Percentiles rank a stretch among this genome's conserved stretches.
Conservation (phyloP, 2,888 invertebrate species). For the Eutolmus rufibarbis region DNA sequence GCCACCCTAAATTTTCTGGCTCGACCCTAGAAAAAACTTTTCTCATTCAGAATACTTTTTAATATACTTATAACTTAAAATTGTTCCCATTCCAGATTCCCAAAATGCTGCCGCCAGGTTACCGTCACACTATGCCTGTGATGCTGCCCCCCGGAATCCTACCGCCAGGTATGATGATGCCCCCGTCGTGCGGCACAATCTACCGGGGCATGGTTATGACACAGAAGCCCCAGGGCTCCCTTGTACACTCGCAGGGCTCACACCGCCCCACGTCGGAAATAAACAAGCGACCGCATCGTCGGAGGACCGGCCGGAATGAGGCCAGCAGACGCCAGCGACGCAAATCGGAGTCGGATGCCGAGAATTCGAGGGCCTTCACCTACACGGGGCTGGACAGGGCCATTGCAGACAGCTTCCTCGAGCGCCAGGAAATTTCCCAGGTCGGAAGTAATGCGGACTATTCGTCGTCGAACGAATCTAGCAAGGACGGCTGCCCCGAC, state of each 20-base stretch:
- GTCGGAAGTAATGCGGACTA: slow-evolving; percentile 58
- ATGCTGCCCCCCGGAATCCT: slow-evolving; percentile 47
- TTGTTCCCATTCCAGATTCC: slow-evolving; percentile 39
- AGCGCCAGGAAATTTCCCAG: slow-evolving; percentile 58
- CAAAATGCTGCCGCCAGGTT: slow-evolving; percentile 44
- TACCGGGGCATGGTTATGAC: slow-evolving; percentile 53
- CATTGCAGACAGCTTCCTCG: slow-evolving; percentile 60
- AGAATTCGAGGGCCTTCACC: slow-evolving; percentile 56
- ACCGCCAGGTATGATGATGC: slow-evolving; percentile 50
- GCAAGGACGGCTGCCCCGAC: slow-evolving; percentile 55
- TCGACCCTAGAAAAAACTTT: neutral
- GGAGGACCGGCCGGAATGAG: slow-evolving; percentile 52
- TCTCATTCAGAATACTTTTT: neutral
- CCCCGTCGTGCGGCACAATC: slow-evolving; percentile 47
- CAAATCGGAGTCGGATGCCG: slow-evolving; percentile 60
- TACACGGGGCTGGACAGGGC: slow-evolving; percentile 61
- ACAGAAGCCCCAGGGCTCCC: slow-evolving; percentile 54
- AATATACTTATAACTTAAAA: neutral
- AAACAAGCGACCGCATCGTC: slow-evolving; percentile 51
- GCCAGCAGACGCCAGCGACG: slow-evolving; percentile 58
- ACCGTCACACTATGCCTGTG: slow-evolving; percentile 47
- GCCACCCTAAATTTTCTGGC: neutral
- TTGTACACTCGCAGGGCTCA: slow-evolving; percentile 50
- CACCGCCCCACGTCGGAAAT: slow-evolving; percentile 51
- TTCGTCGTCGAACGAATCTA: slow-evolving; percentile 50